Base-by-base conservation (phyloP, 2,113 vertebrate genomes). In the Thunnus thynnus region DNA sequence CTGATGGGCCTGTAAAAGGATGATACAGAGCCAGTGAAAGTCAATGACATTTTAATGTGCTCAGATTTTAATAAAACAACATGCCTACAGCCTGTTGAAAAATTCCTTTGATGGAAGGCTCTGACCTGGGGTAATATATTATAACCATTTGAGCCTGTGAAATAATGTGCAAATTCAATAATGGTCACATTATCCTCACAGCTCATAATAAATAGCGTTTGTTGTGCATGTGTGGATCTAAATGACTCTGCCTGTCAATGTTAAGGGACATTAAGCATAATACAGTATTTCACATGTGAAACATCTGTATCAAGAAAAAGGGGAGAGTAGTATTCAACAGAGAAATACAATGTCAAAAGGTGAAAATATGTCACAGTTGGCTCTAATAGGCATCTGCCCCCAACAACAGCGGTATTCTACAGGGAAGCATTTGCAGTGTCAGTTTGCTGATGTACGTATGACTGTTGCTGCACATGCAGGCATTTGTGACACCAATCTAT, bases 41-140 rank as follows among this genome's bases (percentile, higher is more conserved):
- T 50, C 75, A 64, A 47, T 75, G 32, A 9, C 44, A 80, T 80
- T 60, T 60, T 71, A 71, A 84, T 55, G 44, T 48, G 36, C n/a
- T 67, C 41, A 17, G 22, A 76, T 65, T 79, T 70, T 63, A 75
- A 57, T 70, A 79, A 79, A 78, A 73, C 48, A 73, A 55, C 25
- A 47, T 25, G 62, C 48, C 25, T 55, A 16, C 2, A 8, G 75
- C 17, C 76, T 78, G 27, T 30, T 68, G 25, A n/a, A 36, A 63
- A 70, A 68, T 27, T 48, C 47, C 18, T 66, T 72, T 65, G 41
- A 67, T 68, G 69, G 55, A 57, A 72, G 46, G 47, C 32, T 10
- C 41, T 16, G 51, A 67, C 48, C 36, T 41, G 18, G 8, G 47
- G 47, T 61, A 46, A 71, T 46, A 46, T 47, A 27, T 61, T 25